These are phyloP conservation scores for Procavia capensis DNA, from an alignment of 2,113 vertebrate genomes.

Conservation along the genomic window DNA sequence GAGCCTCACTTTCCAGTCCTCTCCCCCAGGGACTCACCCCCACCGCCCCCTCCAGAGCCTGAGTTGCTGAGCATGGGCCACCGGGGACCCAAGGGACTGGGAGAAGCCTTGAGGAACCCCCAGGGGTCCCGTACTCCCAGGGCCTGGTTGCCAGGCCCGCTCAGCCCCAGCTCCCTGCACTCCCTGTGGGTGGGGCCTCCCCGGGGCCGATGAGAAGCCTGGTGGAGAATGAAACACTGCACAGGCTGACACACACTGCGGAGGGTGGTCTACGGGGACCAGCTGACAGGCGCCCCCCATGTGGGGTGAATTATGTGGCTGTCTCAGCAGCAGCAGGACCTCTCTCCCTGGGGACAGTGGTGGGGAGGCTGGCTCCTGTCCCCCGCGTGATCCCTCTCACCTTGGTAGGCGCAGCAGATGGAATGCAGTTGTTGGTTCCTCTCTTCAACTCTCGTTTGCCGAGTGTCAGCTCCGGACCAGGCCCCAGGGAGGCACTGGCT, in stretches of 20 bases:
- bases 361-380: not conserved
- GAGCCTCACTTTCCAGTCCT: conserved; percentile 70
- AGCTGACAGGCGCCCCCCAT: not conserved
- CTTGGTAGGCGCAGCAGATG: too few species aligned
- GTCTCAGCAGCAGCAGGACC: not conserved
- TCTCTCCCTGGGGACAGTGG: accelerated
- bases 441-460: accelerated
- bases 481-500: accelerated
- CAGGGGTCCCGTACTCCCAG: not conserved
- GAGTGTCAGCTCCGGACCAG: not conserved
- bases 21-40: conserved; percentile 34
- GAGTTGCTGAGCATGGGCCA: conserved; percentile 70
- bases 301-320: not conserved
- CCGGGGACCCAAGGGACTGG: not conserved
- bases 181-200: not conserved
- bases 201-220: not conserved
- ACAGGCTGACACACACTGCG: too few species aligned
- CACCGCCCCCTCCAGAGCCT: not conserved
- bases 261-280: too few species aligned
- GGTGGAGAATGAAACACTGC: not conserved
- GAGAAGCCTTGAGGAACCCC: conserved; percentile 39
- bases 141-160: conserved; percentile 67
- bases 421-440: accelerated
- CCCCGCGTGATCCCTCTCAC: not conserved
- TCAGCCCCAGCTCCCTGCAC: not conserved